Evolutionary conservation across 2,888 invertebrate genomes (phyloP).

Genomic region (Ochropacha duplaris): DNA sequence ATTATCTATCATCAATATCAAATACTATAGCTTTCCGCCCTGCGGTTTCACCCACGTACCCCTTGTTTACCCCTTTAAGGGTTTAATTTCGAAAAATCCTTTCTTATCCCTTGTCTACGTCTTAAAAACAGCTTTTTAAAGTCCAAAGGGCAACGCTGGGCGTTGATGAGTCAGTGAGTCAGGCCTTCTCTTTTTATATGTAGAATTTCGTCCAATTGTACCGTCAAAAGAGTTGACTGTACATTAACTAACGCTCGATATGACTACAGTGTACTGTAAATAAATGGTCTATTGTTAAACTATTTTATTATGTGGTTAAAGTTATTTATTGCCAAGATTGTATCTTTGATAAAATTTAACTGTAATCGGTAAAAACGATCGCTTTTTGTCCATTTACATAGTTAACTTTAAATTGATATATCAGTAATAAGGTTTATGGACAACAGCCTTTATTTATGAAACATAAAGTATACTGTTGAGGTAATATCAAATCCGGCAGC

Average conservation of each 20-base stretch:
- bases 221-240: not conserved
- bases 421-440: not conserved
- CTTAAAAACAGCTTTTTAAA: too few species aligned
- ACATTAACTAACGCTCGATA: not conserved
- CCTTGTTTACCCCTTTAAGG: too few species aligned
- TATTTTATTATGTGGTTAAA: slow-evolving; percentile 32
- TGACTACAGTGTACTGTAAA: not conserved
- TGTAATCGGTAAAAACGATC: slow-evolving; percentile 10
- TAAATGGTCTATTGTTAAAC: slow-evolving; percentile 36
- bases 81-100: too few species aligned
- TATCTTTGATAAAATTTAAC: slow-evolving; percentile 17
- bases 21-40: too few species aligned
- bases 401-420: not conserved
- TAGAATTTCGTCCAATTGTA: not conserved
- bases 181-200: too few species aligned
- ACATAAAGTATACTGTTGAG: not conserved
- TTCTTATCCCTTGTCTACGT: too few species aligned
- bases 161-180: too few species aligned
- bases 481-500: not conserved
- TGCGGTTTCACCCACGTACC: too few species aligned
- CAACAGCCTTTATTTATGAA: not conserved
- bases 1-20: too few species aligned
- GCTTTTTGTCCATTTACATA: not conserved
- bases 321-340: slow-evolving; percentile 27
- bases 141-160: too few species aligned